Conservation (phyloP, 2,113 vertebrate genomes). For the Trogon melanurus region DNA sequence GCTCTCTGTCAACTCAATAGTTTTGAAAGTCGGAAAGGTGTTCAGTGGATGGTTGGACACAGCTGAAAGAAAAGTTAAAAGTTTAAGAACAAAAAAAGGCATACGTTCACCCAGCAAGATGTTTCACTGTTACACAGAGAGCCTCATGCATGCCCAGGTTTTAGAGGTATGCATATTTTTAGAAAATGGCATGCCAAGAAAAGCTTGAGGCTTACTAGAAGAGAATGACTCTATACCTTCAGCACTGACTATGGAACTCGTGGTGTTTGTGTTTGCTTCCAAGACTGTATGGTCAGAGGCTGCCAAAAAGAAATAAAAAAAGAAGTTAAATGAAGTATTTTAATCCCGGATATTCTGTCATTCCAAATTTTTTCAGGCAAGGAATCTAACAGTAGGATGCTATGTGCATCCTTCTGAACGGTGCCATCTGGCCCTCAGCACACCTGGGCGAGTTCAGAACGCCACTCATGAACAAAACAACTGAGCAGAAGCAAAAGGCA, state of each 20-base stretch:
- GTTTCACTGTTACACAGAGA: not conserved
- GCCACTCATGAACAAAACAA: not conserved
- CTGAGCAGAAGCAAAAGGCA: constrained; percentile 22
- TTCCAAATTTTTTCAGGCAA: not conserved
- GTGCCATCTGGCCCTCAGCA: constrained; percentile 49
- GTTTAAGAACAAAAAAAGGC: not conserved
- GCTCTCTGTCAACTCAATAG: constrained; percentile 68
- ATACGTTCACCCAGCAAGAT: not conserved
- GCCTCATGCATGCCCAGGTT: not conserved
- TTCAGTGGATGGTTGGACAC: constrained; percentile 52
- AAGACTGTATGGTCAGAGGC: constrained; percentile 17
- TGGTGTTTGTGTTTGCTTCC: not conserved
- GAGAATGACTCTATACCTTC: constrained; percentile 58
- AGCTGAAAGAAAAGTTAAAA: constrained; percentile 14
- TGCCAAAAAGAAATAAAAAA: not conserved
- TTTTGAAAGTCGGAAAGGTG: constrained; percentile 71
- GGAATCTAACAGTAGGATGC: not conserved
- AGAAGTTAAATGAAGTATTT: not conserved
- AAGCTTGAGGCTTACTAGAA: not conserved
- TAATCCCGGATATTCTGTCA: not conserved
- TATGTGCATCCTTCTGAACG: not conserved
- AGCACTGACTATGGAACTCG: not conserved
- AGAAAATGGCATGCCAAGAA: not conserved
- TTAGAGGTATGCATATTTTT: not conserved
- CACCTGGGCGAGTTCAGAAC: constrained; percentile 33